Base-by-base conservation (phyloP, 2,888 invertebrate species). In the Calliopum simillimum region DNA sequence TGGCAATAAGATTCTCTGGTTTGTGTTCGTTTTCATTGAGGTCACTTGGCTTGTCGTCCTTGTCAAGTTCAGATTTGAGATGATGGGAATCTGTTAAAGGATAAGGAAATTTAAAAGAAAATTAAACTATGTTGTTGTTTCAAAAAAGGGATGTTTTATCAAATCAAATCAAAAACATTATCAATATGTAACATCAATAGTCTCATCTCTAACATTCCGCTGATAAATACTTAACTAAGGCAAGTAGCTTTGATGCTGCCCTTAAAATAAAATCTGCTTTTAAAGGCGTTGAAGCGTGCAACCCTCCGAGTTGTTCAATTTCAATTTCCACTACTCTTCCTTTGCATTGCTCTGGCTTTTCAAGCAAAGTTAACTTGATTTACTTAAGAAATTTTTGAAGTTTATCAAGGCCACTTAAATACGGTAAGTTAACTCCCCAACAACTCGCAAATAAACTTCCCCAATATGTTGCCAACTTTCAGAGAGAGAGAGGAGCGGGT, bases 21-120 rank as follows among this genome's bases (percentile, higher is more conserved):
- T 92, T 91, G 73, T 93, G 89, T 80, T 93, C 93, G 80, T 94
- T 92, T 85, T 93, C 93, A 84, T 91, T 91, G 87, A 93, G 89
- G 86, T 93, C 92, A 85, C 93, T 92, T 14, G 79, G 78, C 74
- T 83, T 83, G 74, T 91, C 91, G 79, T 91, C 88, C 76, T 90
- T 91, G 76, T 89, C 90, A 75, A 90, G 88, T 82, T 91, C 89
- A 62, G 89, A 87, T 83, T 89, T 89, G 76, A 89, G 88, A 76
- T 88, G 87, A 74, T 86, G 86, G n/a, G 62, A 77, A 80, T 76
- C 72, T 73, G 66, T 16, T n/a, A n/a, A 8, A 3, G 8, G 33
- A 33, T 33, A 33, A 8, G 33, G 8, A 33, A 3, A 33, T 33
- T 33, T 33, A 33, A 33, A 33, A 33, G 5, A 33, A 33, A 6